Evolutionary conservation across 2,797 vertebrate genomes (phyloP).

Genomic region (Cossypha niveicapilla): DNA sequence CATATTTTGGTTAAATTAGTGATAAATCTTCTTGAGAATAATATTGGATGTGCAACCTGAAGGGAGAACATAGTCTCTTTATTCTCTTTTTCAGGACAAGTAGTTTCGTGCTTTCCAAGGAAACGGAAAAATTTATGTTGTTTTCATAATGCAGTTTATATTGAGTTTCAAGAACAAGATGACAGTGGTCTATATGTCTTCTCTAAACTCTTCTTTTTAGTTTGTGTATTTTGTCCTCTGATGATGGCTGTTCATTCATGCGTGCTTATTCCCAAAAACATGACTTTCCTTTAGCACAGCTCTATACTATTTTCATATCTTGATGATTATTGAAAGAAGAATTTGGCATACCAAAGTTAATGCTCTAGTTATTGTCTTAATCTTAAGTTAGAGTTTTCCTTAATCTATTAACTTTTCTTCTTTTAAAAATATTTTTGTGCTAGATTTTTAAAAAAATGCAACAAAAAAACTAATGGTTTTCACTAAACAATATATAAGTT

Average conservation of each 20-base stretch:
- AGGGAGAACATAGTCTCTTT: neutral
- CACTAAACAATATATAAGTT: neutral
- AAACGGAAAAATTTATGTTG: neutral
- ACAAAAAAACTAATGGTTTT: neutral
- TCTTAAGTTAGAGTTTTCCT: neutral
- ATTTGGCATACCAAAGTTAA: rapidly evolving
- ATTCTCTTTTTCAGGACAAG: neutral
- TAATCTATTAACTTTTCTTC: neutral
- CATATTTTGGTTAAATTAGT: neutral
- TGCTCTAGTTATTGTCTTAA: neutral
- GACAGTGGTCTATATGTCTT: neutral
- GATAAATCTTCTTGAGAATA: neutral
- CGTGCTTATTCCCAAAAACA: neutral
- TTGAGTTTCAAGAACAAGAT: neutral
- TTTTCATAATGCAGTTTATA: neutral
- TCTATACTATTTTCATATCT: neutral
- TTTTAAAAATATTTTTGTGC: neutral
- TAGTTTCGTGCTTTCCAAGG: neutral
- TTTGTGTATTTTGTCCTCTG: neutral
- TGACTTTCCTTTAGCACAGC: neutral
- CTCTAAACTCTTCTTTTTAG: neutral
- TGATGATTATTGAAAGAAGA: neutral
- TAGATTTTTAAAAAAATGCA: neutral
- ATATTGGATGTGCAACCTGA: neutral
- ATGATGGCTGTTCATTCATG: neutral